Percentiles rank a stretch among this genome's conserved stretches.
phyloP scores from a whole-genome alignment of 2,113 vertebrate genomes.

The Takifugu flavidus region DNA sequence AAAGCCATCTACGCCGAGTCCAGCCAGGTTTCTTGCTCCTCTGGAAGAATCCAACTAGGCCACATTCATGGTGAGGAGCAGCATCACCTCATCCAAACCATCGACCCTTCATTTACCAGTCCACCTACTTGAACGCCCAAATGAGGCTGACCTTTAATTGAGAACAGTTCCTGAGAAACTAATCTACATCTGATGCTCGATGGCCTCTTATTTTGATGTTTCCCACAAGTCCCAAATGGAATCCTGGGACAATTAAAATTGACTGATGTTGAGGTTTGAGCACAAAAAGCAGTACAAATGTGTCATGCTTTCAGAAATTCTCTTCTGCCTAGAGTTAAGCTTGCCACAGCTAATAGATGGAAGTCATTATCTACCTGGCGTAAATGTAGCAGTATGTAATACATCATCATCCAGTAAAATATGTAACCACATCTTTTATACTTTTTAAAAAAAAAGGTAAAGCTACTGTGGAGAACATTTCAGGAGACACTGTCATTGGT shows the following conservation, averaged over 20 bases:
- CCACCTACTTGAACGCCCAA: neutral
- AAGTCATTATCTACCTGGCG: constrained; percentile 31
- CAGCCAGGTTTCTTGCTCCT: constrained; percentile 78
- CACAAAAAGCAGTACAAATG: constrained; percentile 5
- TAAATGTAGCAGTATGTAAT: constrained; percentile 4
- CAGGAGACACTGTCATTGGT: constrained; percentile 71
- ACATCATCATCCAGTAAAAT: neutral
- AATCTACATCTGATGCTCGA: no score
- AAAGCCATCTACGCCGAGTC: constrained; percentile 89
- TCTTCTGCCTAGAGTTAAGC: constrained; percentile 18
- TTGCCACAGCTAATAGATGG: constrained; percentile 9
- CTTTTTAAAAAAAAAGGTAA: constrained; percentile 44
- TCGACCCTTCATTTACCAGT: neutral
- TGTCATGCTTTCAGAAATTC: constrained; percentile 19
- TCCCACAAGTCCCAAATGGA: no score
- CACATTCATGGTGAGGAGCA: constrained; percentile 87
- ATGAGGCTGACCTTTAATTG: neutral
- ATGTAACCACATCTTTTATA: neutral
- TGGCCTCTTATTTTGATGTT: no score
- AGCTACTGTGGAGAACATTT: constrained; percentile 56
- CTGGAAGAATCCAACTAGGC: constrained; percentile 85
- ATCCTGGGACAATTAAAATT: no score
- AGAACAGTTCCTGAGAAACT: no score
- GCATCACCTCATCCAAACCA: neutral
- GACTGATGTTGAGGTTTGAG: neutral